phyloP scores from a whole-genome alignment of 2,888 invertebrate genomes.

The Drosophila fulvimacula region DNA sequence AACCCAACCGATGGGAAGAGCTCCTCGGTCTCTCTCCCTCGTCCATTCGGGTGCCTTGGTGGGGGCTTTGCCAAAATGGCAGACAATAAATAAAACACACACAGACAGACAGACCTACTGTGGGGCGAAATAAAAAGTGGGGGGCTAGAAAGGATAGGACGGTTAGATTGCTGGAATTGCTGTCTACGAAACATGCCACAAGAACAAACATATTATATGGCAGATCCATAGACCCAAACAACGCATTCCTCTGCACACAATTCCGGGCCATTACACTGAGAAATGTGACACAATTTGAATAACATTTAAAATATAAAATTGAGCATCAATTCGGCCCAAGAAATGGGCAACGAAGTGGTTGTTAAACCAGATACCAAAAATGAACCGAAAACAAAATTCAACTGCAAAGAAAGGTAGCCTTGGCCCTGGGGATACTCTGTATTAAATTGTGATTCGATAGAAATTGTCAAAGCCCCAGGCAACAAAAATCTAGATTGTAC shows the following conservation, averaged over 20 bases:
- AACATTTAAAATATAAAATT: slow-evolving; percentile 80
- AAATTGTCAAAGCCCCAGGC: not conserved
- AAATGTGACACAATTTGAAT: slow-evolving; percentile 79
- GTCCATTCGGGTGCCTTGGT: not conserved
- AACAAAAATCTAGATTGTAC: not conserved
- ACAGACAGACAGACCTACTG: slow-evolving; percentile 1
- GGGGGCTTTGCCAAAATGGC: slow-evolving; percentile 57
- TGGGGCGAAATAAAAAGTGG: slow-evolving; percentile 10
- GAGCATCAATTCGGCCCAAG: slow-evolving; percentile 69
- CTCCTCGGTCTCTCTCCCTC: not conserved
- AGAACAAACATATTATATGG: slow-evolving; percentile 30
- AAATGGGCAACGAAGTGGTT: slow-evolving; percentile 42
- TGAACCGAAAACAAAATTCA: not conserved
- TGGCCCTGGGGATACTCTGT: slow-evolving; percentile 10
- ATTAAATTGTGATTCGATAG: slow-evolving; percentile 8
- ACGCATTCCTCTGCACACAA: slow-evolving; percentile 54
- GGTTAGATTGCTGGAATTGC: slow-evolving; percentile 35
- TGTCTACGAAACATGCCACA: slow-evolving; percentile 54
- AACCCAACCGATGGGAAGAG: slow-evolving; percentile 9
- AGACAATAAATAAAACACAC: slow-evolving; percentile 66
- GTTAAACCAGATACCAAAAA: slow-evolving; percentile 41
- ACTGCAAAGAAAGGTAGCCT: not conserved
- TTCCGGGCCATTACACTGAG: slow-evolving; percentile 80
- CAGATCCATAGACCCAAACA: slow-evolving; percentile 37
- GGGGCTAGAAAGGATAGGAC: slow-evolving; percentile 10